A percentile compares a stretch with the other conserved stretches of the same genome.
phyloP scores from a whole-genome alignment of 2,888 invertebrate species.

The Ophraella communa region DNA sequence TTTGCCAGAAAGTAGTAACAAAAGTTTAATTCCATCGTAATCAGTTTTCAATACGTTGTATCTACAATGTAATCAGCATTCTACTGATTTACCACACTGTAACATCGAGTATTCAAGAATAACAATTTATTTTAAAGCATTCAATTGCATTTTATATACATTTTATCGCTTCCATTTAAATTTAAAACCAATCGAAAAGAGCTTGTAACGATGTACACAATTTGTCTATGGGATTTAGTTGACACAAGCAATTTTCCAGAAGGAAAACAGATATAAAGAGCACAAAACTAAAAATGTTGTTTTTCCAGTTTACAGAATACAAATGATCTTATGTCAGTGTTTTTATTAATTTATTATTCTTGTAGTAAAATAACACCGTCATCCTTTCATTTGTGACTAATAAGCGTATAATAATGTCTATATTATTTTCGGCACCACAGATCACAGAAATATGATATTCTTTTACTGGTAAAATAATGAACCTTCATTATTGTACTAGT shows the following conservation, averaged over 20 bases:
- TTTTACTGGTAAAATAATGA: too few species aligned
- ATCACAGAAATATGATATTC: too few species aligned
- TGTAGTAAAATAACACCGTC: neutral
- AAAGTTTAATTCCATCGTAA: too few species aligned
- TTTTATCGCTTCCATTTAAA: conserved; percentile 18
- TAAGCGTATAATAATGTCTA: too few species aligned
- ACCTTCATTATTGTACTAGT: too few species aligned
- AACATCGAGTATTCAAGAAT: neutral
- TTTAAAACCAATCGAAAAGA: conserved; percentile 20
- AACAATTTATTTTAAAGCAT: conserved; percentile 16
- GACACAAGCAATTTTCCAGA: conserved; percentile 19
- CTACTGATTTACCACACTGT: neutral
- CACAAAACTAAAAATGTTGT: neutral
- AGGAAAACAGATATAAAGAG: neutral
- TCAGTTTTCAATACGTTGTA: neutral
- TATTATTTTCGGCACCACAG: too few species aligned
- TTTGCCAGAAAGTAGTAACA: too few species aligned
- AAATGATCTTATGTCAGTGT: neutral
- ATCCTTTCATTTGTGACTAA: too few species aligned
- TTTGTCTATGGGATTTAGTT: conserved; percentile 24
- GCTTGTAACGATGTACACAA: conserved; percentile 19
- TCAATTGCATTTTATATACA: conserved; percentile 17
- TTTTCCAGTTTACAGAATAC: neutral
- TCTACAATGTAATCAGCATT: neutral
- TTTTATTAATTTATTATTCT: neutral